Conservation (phyloP, 2,113 vertebrate species). For the Pedetes capensis region DNA sequence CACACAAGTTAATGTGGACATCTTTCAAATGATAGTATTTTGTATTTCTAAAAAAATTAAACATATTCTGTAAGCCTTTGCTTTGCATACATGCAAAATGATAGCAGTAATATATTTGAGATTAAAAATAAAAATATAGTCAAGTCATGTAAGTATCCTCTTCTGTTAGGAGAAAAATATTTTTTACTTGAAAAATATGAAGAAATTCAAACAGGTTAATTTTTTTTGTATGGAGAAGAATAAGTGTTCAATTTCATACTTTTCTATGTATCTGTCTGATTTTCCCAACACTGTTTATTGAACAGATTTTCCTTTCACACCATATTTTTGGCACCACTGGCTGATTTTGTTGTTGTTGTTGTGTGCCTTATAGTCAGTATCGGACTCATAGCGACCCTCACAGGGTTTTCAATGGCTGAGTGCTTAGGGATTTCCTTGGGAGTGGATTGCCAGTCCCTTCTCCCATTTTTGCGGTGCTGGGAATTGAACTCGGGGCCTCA, state of each 20-base stretch:
- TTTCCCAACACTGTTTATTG: too few species aligned
- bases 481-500: too few species aligned
- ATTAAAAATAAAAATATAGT: neutral
- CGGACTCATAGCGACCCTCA: too few species aligned
- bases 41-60: neutral
- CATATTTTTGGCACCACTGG: too few species aligned
- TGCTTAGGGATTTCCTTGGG: too few species aligned
- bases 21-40: neutral
- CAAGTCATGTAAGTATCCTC: neutral
- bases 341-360: too few species aligned
- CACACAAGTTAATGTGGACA: neutral
- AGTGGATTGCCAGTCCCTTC: too few species aligned
- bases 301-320: neutral
- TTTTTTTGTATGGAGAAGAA: neutral
- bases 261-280: too few species aligned
- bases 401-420: too few species aligned
- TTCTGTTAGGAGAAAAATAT: neutral
- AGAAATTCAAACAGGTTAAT: neutral
- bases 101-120: neutral
- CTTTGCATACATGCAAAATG: neutral
- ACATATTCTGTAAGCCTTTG: neutral
- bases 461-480: too few species aligned
- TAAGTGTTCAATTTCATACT: neutral
- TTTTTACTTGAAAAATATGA: neutral
- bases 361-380: too few species aligned